A percentile compares a stretch with the other conserved stretches of the same genome.
These are phyloP conservation scores for Ellobium chinense DNA, from an alignment of 2,888 invertebrate species.

Conservation along the genomic window DNA sequence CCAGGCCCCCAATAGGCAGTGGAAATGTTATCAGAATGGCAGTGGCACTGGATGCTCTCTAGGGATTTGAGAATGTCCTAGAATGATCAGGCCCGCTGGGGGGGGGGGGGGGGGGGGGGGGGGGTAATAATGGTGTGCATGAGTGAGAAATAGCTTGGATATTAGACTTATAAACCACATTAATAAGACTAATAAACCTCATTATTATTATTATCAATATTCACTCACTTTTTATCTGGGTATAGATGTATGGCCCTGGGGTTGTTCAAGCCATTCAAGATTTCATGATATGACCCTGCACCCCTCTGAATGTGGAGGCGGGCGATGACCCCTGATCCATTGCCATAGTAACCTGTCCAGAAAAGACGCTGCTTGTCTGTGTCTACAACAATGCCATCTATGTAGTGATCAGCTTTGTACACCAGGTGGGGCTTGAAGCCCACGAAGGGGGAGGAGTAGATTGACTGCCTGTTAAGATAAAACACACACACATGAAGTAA, in stretches of 20 bases:
- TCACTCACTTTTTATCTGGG: slow-evolving; percentile 63
- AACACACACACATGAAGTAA: no score
- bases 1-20: no score
- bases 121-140: no score
- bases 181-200: no score
- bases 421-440: slow-evolving; percentile 58
- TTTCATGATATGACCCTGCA: slow-evolving; percentile 55
- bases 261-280: slow-evolving; percentile 58
- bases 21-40: no score
- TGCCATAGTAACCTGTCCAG: slow-evolving; percentile 61
- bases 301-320: slow-evolving; percentile 59
- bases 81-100: no score
- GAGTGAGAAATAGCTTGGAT: no score
- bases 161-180: no score
- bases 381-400: slow-evolving; percentile 63
- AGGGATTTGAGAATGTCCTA: no score
- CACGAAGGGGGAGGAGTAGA: slow-evolving; percentile 58
- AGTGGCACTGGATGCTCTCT: no score
- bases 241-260: slow-evolving; percentile 63
- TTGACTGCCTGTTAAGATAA: slow-evolving; percentile 57
- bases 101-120: no score
- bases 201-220: no score
- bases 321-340: slow-evolving; percentile 59
- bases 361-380: slow-evolving; percentile 59
- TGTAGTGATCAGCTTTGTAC: slow-evolving; percentile 55